Base-by-base conservation (phyloP, 2,888 invertebrate species). In the Synergus gifuensis region DNA sequence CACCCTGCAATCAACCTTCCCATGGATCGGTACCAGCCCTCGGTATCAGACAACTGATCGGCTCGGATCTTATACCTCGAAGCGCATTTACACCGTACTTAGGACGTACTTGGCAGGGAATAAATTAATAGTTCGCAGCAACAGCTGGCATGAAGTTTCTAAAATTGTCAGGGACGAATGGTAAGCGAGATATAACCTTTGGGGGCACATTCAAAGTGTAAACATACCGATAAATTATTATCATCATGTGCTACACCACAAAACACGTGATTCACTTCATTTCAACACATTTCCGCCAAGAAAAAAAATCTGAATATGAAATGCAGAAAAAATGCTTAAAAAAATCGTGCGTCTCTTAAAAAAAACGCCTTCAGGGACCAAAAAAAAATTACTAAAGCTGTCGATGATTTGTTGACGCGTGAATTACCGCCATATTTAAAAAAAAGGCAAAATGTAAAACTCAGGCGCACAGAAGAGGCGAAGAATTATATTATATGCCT, bases 1-100 rank as follows among this genome's bases (percentile, higher is more conserved):
- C 88, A 91, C 89, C 90, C 91, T 90, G 88, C 90, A 91, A 91
- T 91, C 91, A 91, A 87, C 88, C 87, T 84, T 86, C 86, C 89
- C 87, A 81, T 90, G 88, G 87, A 84, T 85, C 86, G 84, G 81
- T 85, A 88, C 88, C 88, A 86, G 87, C 85, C 85, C 85, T 85
- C 86, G 82, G 79, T 85, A 83, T 84, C 85, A 83, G 84, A 83
- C 79, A 79, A 81, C 83, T 80, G 82, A 85, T 85, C 84, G 81
- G 63, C 83, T 81, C n/a, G 79, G 83, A 87, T 87, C 87, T 89
- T 86, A 86, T 90, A 88, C 88, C 90, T 89, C 85, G 84, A 82
- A 89, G 90, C 89, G 86, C 87, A 87, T 89, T 89, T 87, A 89
- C 89, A 91, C 90, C 90, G 88, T 90, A 91, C 90, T 91, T 91